These are phyloP conservation scores for Watsonalla cultraria DNA, from an alignment of 2,888 invertebrate species.

Conservation along the genomic window DNA sequence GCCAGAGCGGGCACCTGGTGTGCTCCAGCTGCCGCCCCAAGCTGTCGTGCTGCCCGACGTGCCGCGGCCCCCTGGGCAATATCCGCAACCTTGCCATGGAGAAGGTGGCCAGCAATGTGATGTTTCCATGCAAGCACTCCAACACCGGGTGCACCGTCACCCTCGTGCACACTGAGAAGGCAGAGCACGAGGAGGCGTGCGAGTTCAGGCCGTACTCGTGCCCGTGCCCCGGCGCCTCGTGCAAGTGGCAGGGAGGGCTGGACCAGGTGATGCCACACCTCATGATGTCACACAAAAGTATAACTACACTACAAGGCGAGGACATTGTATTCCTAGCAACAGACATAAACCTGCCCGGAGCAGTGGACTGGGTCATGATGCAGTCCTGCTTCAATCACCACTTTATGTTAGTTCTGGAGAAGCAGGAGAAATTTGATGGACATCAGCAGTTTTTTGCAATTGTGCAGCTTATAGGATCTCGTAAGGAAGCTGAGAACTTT, in stretches of 20 bases:
- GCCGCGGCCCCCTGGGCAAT: slow-evolving; percentile 96
- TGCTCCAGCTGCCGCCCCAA: slow-evolving; percentile 98
- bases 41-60: slow-evolving; percentile 98
- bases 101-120: slow-evolving; percentile 98
- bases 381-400: slow-evolving; percentile 99
- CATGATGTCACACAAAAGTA: slow-evolving; percentile 98
- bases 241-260: slow-evolving; percentile 99
- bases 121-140: slow-evolving; percentile 99
- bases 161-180: slow-evolving; percentile 97
- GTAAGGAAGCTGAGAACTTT: slow-evolving; percentile 99
- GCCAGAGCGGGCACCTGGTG: slow-evolving; percentile 98
- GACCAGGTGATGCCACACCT: slow-evolving; percentile 99
- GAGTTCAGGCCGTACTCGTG: slow-evolving; percentile 99
- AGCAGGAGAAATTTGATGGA: slow-evolving; percentile 98
- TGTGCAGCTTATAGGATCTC: slow-evolving; percentile 98
- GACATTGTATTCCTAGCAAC: slow-evolving; percentile 99
- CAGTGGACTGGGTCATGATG: slow-evolving; percentile 99
- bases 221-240: slow-evolving; percentile 99
- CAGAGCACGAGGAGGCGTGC: slow-evolving; percentile 98
- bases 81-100: slow-evolving; percentile 99
- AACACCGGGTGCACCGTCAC: slow-evolving; percentile 96
- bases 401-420: slow-evolving; percentile 99
- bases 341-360: slow-evolving; percentile 99
- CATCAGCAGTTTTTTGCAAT: slow-evolving; percentile 98
- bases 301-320: slow-evolving; percentile 98